These are phyloP conservation scores for Chaetodon trifascialis DNA, from an alignment of 2,113 vertebrate species.

Conservation along the genomic window DNA sequence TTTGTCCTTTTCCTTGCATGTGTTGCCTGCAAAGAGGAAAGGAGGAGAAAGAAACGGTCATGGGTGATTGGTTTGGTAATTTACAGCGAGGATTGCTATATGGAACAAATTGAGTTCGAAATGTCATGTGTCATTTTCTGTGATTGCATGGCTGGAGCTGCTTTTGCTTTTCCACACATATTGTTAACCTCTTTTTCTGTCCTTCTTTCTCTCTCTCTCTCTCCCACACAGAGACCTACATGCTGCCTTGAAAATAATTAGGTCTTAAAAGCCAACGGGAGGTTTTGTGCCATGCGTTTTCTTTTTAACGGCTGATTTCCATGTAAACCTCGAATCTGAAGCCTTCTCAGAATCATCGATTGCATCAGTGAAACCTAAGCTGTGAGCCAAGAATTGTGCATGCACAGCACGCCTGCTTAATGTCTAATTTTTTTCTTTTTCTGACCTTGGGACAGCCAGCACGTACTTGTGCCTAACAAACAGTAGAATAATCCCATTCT, in stretches of 20 bases:
- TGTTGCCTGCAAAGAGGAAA: slow-evolving; percentile 21
- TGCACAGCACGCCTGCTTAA: neutral
- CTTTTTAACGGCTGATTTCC: slow-evolving; percentile 31
- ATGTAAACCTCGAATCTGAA: slow-evolving; percentile 26
- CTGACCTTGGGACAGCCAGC: slow-evolving; percentile 35
- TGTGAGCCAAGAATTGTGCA: slow-evolving; percentile 1
- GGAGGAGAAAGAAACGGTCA: slow-evolving; percentile 33
- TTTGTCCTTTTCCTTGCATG: slow-evolving; percentile 10
- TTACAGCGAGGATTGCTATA: slow-evolving; percentile 50
- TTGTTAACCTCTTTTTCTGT: slow-evolving; percentile 20
- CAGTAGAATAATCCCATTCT: slow-evolving; percentile 12
- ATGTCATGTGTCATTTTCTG: slow-evolving; percentile 72
- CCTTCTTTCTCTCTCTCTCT: neutral
- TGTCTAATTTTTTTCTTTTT: slow-evolving; percentile 10
- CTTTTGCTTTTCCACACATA: slow-evolving; percentile 47
- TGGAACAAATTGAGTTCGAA: slow-evolving; percentile 68
- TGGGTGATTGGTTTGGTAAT: slow-evolving; percentile 67
- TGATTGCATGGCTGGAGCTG: slow-evolving; percentile 58
- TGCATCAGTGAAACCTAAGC: slow-evolving; percentile 41
- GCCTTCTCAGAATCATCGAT: slow-evolving; percentile 41
- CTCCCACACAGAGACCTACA: slow-evolving; percentile 14
- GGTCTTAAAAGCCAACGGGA: slow-evolving; percentile 54
- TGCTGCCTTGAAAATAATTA: slow-evolving; percentile 30
- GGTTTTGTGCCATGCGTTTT: slow-evolving; percentile 39
- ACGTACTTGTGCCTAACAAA: slow-evolving; percentile 8